A percentile compares a stretch with the other conserved stretches of the same genome.
Evolutionary conservation across 2,113 vertebrate genomes (phyloP).

Genomic region (Platichthys flesus): DNA sequence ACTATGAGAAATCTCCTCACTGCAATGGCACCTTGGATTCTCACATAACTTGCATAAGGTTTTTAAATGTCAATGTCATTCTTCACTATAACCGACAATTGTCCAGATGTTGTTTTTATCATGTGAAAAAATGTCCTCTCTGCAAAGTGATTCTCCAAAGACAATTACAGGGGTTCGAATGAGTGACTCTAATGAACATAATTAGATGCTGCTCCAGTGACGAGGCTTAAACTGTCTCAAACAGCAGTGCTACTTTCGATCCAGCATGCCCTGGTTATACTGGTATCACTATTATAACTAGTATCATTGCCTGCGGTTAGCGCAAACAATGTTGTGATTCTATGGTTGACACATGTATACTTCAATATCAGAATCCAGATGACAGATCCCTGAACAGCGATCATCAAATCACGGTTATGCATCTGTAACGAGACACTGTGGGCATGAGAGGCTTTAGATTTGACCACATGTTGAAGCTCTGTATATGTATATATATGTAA

Average conservation of each 20-base stretch:
- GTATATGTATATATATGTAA: too few relatives aligned
- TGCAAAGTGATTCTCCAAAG: conserved; percentile 46
- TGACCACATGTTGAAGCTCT: too few relatives aligned
- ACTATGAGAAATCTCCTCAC: background rate
- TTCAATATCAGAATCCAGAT: background rate
- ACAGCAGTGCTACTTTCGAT: background rate
- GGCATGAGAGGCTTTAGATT: too few relatives aligned
- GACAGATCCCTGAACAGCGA: too few relatives aligned
- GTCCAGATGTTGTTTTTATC: background rate
- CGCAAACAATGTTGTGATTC: background rate
- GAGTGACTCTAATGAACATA: conserved; percentile 40
- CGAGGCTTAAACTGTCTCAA: background rate
- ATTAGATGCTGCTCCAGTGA: conserved; percentile 49
- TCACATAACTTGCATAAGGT: background rate
- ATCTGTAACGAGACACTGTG: too few relatives aligned
- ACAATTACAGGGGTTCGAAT: conserved; percentile 33
- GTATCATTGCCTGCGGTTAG: background rate
- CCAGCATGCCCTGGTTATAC: background rate
- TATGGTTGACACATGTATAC: background rate
- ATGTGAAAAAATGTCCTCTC: conserved; percentile 15
- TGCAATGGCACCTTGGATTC: too few relatives aligned
- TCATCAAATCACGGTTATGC: too few relatives aligned
- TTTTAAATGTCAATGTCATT: background rate
- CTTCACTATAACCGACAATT: background rate
- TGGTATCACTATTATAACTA: background rate